Base-by-base conservation (phyloP, 2,113 vertebrate species). In the Labeo catla region DNA sequence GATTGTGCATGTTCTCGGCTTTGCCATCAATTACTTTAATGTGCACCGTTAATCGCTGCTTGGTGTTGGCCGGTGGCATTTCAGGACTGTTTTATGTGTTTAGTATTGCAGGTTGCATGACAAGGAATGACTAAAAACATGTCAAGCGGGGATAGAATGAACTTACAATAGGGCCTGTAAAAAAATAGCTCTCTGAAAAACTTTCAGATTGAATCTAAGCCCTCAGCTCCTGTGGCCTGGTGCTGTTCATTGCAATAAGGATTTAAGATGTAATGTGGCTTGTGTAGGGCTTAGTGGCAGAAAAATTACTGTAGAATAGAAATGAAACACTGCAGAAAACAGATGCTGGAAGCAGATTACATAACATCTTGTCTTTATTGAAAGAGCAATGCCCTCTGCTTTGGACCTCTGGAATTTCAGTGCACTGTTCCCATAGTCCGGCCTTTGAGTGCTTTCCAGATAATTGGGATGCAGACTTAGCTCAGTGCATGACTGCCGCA, bases 341-440 rank as follows among this genome's bases (percentile, higher is more conserved):
- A 87, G 89, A 70, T 88, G 54, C 88, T 85, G 9, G n/a, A 81
- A 88, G 90, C 47, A 36, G 36, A 87, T 93, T 93, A 84, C 87
- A 87, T 93, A 92, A 94, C 86, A 65, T 84, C 13, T 86, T 2
- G 63, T 70, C 78, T 54, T 63, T 36, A 84, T 84, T n/a, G 86
- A 73, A 87, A 87, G 89, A 87, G 90, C 59, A n/a, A 50, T 76
- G 86, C 89, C 88, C 87, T 89, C 86, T 86, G 86, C 89, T 88
- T 79, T 70, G 86, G 85, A 88, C 83, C 2, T n/a, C 74, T 59
- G 59, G 63, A 83, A 89, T 85, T 85, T 61, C 83, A 81, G 73
- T 85, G 57, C 87, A 76, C 45, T 86, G 68, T 52, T 91, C 91
- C 81, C 89, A 90, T 91, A 90, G 81, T 86, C 23, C 49, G 11